Evolutionary conservation across 2,797 vertebrate species (phyloP).

Genomic region (Acropternis orthonyx): DNA sequence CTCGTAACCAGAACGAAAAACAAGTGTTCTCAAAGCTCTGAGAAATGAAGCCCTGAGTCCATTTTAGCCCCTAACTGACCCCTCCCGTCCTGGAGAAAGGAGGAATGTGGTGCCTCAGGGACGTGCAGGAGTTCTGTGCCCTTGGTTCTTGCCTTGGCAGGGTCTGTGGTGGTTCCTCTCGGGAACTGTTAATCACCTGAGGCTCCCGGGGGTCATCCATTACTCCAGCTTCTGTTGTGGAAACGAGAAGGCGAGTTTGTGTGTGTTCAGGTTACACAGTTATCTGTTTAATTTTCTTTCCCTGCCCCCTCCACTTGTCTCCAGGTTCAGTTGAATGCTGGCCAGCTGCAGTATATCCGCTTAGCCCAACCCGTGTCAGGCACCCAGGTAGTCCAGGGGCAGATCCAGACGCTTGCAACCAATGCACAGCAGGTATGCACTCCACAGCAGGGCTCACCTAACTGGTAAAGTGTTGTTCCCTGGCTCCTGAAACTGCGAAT

Average conservation of each 20-base stretch:
- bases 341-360: slow-evolving; percentile 97
- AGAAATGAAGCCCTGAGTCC: neutral
- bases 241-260: neutral
- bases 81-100: neutral
- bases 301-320: slow-evolving; percentile 31
- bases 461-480: neutral
- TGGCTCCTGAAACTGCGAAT: neutral
- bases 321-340: slow-evolving; percentile 94
- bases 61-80: slow-evolving; percentile 17
- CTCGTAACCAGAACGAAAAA: neutral
- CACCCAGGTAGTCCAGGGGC: slow-evolving; percentile 97
- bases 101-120: neutral
- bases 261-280: neutral
- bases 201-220: neutral
- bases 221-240: neutral
- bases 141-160: neutral
- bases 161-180: neutral
- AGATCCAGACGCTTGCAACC: slow-evolving; percentile 94
- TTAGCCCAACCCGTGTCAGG: slow-evolving; percentile 96
- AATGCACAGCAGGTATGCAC: slow-evolving; percentile 93
- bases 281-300: slow-evolving; percentile 45
- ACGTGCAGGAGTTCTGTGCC: neutral
- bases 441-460: neutral
- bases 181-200: neutral
- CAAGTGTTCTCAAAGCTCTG: neutral